Evolutionary conservation across 1,140 invertebrate genomes (phyloP).

Genomic region (Himalopsyche phryganea): DNA sequence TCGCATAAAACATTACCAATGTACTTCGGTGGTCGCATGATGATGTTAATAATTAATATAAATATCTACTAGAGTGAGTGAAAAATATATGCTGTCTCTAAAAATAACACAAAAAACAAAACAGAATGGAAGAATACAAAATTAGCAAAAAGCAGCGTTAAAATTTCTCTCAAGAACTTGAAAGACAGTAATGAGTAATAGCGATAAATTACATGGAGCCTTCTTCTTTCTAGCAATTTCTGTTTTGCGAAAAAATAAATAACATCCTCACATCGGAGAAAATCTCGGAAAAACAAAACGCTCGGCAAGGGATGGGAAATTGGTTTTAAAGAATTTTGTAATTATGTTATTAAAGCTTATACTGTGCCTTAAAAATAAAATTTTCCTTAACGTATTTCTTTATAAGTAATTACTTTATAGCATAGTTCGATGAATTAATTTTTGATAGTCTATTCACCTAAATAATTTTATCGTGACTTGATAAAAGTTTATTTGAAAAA

Average conservation of each 20-base stretch:
- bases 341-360: not conserved
- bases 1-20: not conserved
- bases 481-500: no score
- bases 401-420: no score
- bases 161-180: slow-evolving; percentile 2
- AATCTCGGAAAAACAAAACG: slow-evolving; percentile 5
- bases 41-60: no score
- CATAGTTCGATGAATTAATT: no score
- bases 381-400: no score
- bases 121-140: slow-evolving; percentile 5
- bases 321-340: not conserved
- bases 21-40: no score
- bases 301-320: slow-evolving; percentile 3
- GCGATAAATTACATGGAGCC: slow-evolving; percentile 12
- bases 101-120: not conserved
- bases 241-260: slow-evolving; percentile 2
- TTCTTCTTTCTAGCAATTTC: not conserved
- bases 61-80: no score
- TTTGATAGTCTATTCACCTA: no score
- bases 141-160: no score
- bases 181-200: slow-evolving; percentile 20
- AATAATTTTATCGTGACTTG: no score
- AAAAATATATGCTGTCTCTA: no score
- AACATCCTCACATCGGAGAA: not conserved
- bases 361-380: no score